Conservation (phyloP, 2,113 vertebrate species). For the Paradisaea rubra region DNA sequence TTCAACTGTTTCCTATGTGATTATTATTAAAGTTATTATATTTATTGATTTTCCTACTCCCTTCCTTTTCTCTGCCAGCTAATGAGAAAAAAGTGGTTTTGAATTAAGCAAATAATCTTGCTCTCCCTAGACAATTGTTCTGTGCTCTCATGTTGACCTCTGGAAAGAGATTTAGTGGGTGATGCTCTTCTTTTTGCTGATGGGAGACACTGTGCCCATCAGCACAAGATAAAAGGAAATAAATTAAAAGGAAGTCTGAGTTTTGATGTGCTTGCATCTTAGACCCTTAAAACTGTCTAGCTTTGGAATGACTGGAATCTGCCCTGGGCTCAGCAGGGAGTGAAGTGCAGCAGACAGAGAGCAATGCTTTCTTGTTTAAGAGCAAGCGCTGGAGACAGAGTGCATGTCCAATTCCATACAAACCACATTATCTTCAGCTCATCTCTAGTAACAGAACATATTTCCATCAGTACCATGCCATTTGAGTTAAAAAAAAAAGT, state of each 20-base stretch:
- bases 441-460: background rate
- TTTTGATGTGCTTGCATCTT: conserved; percentile 32
- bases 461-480: background rate
- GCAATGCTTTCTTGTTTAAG: background rate
- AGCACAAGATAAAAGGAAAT: conserved; percentile 1
- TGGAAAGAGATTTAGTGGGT: conserved; percentile 29
- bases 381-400: background rate
- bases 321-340: conserved; percentile 9
- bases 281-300: background rate
- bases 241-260: conserved; percentile 24
- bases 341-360: background rate
- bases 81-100: conserved; percentile 38
- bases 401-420: background rate
- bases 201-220: background rate
- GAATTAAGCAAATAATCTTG: conserved; percentile 37
- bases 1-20: conserved; percentile 27
- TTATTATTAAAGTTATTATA: conserved; percentile 45
- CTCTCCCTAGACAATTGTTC: conserved; percentile 6
- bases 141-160: background rate
- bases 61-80: conserved; percentile 3
- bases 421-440: background rate
- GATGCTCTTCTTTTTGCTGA: conserved; percentile 32
- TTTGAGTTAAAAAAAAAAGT: background rate
- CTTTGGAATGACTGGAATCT: conserved; percentile 53
- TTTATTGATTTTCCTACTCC: conserved; percentile 36